phyloP scores from a whole-genome alignment of 2,797 vertebrate species.

The Synanceia verrucosa region DNA sequence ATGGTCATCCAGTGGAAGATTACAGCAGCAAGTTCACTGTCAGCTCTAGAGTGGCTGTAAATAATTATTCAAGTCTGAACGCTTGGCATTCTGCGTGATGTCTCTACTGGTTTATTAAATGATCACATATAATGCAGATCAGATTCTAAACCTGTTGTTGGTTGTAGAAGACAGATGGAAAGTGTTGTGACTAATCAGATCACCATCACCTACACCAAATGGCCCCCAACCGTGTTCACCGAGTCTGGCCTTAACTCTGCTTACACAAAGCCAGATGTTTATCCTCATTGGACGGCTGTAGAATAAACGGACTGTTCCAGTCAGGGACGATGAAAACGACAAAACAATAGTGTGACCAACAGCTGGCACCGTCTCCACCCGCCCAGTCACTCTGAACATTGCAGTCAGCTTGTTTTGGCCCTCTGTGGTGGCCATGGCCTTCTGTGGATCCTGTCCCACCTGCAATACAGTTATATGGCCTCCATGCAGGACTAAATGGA shows the following conservation, averaged over 20 bases:
- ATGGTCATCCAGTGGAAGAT: constrained; percentile 41
- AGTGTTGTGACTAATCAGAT: constrained; percentile 50
- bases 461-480: constrained; percentile 41
- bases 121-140: neutral
- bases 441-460: constrained; percentile 57
- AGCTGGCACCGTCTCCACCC: constrained; percentile 54
- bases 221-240: constrained; percentile 21
- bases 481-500: neutral
- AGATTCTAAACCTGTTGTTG: neutral
- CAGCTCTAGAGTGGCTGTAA: constrained; percentile 11
- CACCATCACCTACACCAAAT: constrained; percentile 15
- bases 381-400: constrained; percentile 27
- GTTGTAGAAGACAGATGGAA: constrained; percentile 3
- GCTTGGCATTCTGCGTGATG: neutral
- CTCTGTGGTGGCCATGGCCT: constrained; percentile 49
- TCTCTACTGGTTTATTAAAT: neutral
- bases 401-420: constrained; percentile 62
- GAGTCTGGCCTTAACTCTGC: constrained; percentile 41
- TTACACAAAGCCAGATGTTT: constrained; percentile 65
- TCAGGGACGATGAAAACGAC: constrained; percentile 61
- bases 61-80: constrained; percentile 8
- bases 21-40: constrained; percentile 13
- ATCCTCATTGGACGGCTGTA: constrained; percentile 37
- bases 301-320: constrained; percentile 61
- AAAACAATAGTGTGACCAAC: constrained; percentile 68